Percentiles rank a stretch among this genome's conserved stretches.
These are phyloP conservation scores for Hoplostethus atlanticus DNA, from an alignment of 2,797 vertebrate species.

Conservation along the genomic window DNA sequence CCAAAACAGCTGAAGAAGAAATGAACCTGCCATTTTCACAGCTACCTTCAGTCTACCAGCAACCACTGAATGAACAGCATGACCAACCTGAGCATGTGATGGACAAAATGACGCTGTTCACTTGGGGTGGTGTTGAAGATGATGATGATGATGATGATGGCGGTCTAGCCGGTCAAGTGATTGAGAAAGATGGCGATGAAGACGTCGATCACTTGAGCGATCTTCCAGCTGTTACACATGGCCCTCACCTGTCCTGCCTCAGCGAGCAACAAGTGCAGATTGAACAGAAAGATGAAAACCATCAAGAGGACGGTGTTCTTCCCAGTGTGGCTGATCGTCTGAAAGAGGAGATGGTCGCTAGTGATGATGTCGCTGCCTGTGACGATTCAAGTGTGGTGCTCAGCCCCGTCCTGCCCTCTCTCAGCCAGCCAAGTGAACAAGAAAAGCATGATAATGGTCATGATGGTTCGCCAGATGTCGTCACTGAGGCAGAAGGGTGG, in stretches of 20 bases:
- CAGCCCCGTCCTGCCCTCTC: neutral
- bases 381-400: neutral
- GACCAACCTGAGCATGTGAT: constrained; percentile 3
- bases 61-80: constrained; percentile 11
- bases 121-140: neutral
- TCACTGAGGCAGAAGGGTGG: constrained; percentile 1
- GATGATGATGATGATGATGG: neutral
- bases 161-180: neutral
- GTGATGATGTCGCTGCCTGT: neutral
- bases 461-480: neutral
- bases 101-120: neutral
- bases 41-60: neutral
- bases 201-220: neutral
- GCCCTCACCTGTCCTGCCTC: neutral
- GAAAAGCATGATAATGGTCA: neutral
- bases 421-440: neutral
- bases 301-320: neutral
- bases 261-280: neutral
- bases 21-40: neutral
- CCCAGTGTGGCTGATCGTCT: neutral
- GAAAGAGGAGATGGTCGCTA: neutral
- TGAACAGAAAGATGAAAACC: constrained; percentile 6
- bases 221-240: neutral
- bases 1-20: neutral
- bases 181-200: neutral